Conservation (phyloP, 1,140 invertebrate genomes). For the Sinella curviseta region DNA sequence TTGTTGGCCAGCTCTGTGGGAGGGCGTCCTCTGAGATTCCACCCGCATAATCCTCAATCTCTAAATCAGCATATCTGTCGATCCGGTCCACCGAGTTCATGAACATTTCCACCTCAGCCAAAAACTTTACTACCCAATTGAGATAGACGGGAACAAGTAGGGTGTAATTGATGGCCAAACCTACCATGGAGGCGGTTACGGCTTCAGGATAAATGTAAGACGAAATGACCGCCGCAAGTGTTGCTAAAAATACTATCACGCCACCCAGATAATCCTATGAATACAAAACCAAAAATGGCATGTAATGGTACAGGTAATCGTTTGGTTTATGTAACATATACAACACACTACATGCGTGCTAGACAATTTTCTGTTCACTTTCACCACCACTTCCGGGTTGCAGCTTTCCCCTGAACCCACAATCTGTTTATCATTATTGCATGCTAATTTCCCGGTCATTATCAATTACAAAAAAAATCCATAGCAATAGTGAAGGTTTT, state of each 20-base stretch:
- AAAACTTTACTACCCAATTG: constrained; percentile 77
- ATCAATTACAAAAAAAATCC: no score
- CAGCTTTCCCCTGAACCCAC: no score
- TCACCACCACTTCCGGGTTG: no score
- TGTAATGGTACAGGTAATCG: no score
- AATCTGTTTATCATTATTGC: no score
- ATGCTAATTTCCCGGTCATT: no score
- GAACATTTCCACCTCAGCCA: constrained; percentile 76
- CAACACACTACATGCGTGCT: neutral
- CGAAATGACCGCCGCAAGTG: constrained; percentile 64
- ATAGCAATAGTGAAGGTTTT: no score
- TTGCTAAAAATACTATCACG: constrained; percentile 71
- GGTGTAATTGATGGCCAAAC: constrained; percentile 76
- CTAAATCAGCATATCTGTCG: constrained; percentile 62
- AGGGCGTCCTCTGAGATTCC: neutral
- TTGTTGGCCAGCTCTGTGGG: constrained; percentile 63
- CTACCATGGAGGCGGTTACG: constrained; percentile 66
- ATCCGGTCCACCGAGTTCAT: constrained; percentile 75
- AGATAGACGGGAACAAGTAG: constrained; percentile 76
- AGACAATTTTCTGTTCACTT: no score
- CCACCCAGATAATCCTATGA: constrained; percentile 78
- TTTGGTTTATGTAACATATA: constrained; percentile 26
- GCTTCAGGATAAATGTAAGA: constrained; percentile 59
- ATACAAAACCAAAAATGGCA: constrained; percentile 6
- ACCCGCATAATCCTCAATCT: constrained; percentile 61